Evolutionary conservation across 1,140 invertebrate species (phyloP).

Genomic region (Procambarus virginalis): DNA sequence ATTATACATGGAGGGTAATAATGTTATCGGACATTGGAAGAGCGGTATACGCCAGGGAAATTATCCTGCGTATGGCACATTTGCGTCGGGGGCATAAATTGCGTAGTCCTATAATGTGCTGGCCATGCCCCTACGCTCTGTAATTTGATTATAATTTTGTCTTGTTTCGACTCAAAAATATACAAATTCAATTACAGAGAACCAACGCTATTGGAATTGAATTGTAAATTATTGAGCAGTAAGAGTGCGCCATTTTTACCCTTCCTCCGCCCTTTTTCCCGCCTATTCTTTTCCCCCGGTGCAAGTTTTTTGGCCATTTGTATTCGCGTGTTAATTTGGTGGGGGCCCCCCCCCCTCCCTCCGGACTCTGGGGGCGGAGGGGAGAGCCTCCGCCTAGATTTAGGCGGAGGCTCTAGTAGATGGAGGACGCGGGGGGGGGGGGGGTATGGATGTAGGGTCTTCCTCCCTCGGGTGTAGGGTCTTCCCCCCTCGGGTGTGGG

Average conservation of each 20-base stretch:
- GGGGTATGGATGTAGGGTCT: neutral
- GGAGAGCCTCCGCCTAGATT: neutral
- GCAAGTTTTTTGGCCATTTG: neutral
- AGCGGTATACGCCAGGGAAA: neutral
- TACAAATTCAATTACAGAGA: slow-evolving; percentile 21
- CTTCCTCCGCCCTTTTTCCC: neutral
- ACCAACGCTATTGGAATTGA: slow-evolving; percentile 5
- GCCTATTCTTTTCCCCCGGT: neutral
- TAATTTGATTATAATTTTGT: slow-evolving; percentile 12
- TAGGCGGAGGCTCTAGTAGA: no score
- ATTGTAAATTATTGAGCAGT: slow-evolving; percentile 39
- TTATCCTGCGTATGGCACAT: neutral
- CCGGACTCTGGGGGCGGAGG: no score
- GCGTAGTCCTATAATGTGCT: neutral
- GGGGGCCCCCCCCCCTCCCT: neutral
- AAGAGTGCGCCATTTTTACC: neutral
- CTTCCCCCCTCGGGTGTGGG: no score
- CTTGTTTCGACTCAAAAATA: neutral
- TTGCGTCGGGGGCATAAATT: neutral
- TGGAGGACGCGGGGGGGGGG: neutral
- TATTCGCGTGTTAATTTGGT: slow-evolving; percentile 12
- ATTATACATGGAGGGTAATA: no score
- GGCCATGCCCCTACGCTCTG: neutral
- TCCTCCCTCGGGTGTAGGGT: no score
- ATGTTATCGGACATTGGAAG: no score